Conservation (phyloP, 2,113 vertebrate species). For the Muntiacus reevesi region DNA sequence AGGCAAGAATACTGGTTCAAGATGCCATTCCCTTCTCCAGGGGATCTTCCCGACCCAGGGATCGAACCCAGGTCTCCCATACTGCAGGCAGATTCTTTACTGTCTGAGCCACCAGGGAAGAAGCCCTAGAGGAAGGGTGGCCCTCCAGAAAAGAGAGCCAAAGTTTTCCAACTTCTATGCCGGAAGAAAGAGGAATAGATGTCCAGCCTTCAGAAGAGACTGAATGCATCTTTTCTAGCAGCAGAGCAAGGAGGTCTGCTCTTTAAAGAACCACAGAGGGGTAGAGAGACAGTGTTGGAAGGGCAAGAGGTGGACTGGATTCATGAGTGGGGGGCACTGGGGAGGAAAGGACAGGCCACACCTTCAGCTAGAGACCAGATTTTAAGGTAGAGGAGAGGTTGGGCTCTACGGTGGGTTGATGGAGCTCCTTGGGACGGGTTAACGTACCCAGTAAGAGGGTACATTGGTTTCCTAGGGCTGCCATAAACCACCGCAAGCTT, state of each 20-base stretch:
- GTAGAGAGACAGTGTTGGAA: not conserved
- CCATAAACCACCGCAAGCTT: not conserved
- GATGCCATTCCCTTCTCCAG: not conserved
- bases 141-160: not conserved
- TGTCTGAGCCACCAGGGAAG: not conserved
- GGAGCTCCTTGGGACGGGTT: not conserved
- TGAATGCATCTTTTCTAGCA: not conserved
- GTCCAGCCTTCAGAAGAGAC: too few relatives aligned
- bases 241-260: not conserved
- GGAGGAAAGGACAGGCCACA: not conserved
- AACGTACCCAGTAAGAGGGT: fast-evolving
- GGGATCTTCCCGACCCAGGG: not conserved
- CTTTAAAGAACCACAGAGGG: not conserved
- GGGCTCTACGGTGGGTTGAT: not conserved
- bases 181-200: not conserved
- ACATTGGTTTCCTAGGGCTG: not conserved
- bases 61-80: not conserved
- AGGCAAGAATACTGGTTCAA: not conserved
- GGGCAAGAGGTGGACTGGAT: too few relatives aligned
- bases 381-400: not conserved
- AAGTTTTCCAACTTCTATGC: not conserved
- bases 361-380: not conserved
- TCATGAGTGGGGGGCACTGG: not conserved
- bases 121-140: not conserved
- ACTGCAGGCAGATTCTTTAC: not conserved